phyloP scores from a whole-genome alignment of 2,113 vertebrate genomes.

The Nannobrachium achirus region DNA sequence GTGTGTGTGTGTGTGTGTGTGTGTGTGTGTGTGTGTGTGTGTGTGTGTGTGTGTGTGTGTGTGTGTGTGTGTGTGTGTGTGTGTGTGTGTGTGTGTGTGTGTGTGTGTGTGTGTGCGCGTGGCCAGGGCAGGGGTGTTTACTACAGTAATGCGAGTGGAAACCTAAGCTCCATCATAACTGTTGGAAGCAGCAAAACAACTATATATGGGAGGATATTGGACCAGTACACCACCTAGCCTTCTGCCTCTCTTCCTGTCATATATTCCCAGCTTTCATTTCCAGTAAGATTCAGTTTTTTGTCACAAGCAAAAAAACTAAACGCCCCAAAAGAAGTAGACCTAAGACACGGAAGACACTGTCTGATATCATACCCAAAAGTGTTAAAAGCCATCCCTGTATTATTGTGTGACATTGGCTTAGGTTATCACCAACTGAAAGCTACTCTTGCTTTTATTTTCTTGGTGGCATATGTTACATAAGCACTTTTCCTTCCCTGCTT shows the following conservation, averaged over 20 bases:
- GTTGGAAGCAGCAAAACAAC: slow-evolving; percentile 24
- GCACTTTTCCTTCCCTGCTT: not conserved
- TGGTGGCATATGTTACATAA: too few species aligned
- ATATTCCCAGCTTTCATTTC: slow-evolving; percentile 14
- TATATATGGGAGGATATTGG: slow-evolving; percentile 7
- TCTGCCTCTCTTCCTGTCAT: slow-evolving; percentile 26
- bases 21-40: not conserved
- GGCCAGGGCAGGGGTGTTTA: slow-evolving; percentile 3
- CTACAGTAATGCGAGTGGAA: slow-evolving; percentile 2
- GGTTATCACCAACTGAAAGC: not conserved
- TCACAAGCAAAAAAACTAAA: not conserved
- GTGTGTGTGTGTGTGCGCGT: too few species aligned
- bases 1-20: slow-evolving; percentile 6
- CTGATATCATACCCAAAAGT: not conserved
- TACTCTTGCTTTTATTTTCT: not conserved
- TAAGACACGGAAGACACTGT: not conserved
- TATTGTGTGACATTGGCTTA: not conserved
- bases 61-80: too few species aligned
- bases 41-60: too few species aligned
- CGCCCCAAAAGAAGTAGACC: not conserved
- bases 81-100: too few species aligned
- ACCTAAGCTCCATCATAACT: slow-evolving; percentile 26
- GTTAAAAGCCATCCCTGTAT: not conserved
- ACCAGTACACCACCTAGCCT: slow-evolving; percentile 23
- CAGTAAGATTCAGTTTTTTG: slow-evolving; percentile 10